Evolutionary conservation across 2,888 invertebrate genomes (phyloP).

Genomic region (Agrotis exclamationis): DNA sequence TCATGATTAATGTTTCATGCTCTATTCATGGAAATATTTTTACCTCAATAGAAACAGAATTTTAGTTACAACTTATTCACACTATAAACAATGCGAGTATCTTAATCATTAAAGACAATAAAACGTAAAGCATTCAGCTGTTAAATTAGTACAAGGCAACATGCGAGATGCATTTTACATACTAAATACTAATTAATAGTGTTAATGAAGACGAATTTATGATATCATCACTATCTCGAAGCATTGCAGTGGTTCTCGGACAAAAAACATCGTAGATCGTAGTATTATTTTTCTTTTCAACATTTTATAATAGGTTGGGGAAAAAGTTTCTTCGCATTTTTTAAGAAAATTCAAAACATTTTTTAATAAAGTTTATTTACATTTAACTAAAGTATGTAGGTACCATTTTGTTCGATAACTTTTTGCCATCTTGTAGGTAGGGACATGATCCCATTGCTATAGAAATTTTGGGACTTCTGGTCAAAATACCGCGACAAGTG

Average conservation of each 20-base stretch:
- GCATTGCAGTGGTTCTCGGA: neutral
- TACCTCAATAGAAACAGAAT: neutral
- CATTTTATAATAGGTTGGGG: no score
- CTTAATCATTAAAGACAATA: conserved; percentile 1
- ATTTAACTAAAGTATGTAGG: no score
- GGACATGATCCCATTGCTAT: no score
- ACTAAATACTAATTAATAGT: conserved; percentile 37
- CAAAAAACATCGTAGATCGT: neutral
- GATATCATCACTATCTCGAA: conserved; percentile 40
- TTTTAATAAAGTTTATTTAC: no score
- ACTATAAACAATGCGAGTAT: conserved; percentile 1
- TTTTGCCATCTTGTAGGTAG: no score
- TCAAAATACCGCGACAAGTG: no score
- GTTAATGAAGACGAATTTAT: conserved; percentile 41
- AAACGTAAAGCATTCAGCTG: conserved; percentile 24
- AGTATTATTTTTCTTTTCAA: neutral
- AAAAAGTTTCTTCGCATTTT: no score
- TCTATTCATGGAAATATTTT: conserved; percentile 10
- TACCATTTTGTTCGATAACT: no score
- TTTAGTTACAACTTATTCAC: neutral
- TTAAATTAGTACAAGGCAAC: conserved; percentile 51
- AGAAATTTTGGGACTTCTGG: no score
- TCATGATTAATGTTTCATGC: conserved; percentile 30
- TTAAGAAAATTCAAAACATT: no score
- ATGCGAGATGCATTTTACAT: conserved; percentile 44